A percentile compares a stretch with the other conserved stretches of the same genome.
Evolutionary conservation across 2,797 vertebrate genomes (phyloP).

Genomic region (Xiphorhynchus erythropygius): DNA sequence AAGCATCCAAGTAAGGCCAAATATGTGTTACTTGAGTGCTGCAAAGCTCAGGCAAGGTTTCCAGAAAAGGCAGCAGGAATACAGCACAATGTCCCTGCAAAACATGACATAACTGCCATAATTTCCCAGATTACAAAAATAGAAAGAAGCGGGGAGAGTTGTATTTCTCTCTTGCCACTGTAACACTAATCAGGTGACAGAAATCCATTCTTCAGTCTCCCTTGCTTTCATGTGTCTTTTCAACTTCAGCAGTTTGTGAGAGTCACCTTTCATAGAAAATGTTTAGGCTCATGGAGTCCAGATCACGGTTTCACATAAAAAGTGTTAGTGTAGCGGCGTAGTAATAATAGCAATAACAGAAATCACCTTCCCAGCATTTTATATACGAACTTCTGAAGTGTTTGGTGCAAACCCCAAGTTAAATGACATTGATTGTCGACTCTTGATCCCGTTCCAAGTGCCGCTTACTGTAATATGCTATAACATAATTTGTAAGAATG

Average conservation of each 20-base stretch:
- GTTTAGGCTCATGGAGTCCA: neutral
- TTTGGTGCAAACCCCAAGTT: neutral
- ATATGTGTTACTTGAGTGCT: neutral
- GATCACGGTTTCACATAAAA: neutral
- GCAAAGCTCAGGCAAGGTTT: neutral
- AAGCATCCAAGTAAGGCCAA: neutral
- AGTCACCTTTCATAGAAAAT: neutral
- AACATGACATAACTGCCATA: neutral
- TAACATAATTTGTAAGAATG: neutral
- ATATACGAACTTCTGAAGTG: neutral
- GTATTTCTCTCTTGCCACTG: neutral
- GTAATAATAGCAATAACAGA: neutral
- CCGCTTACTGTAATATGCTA: neutral
- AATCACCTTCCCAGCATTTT: neutral
- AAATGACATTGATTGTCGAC: neutral
- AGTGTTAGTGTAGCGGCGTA: neutral
- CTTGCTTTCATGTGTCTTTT: neutral
- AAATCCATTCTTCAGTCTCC: neutral
- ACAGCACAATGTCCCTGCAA: neutral
- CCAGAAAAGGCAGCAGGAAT: neutral
- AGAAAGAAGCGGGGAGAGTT: neutral
- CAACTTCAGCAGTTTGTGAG: neutral
- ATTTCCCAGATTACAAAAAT: neutral
- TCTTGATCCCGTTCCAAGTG: neutral
- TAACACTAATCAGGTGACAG: neutral